Percentiles rank a stretch among this genome's conserved stretches.
These are phyloP conservation scores for Centropus unirufus DNA, from an alignment of 2,113 vertebrate species.

Conservation along the genomic window DNA sequence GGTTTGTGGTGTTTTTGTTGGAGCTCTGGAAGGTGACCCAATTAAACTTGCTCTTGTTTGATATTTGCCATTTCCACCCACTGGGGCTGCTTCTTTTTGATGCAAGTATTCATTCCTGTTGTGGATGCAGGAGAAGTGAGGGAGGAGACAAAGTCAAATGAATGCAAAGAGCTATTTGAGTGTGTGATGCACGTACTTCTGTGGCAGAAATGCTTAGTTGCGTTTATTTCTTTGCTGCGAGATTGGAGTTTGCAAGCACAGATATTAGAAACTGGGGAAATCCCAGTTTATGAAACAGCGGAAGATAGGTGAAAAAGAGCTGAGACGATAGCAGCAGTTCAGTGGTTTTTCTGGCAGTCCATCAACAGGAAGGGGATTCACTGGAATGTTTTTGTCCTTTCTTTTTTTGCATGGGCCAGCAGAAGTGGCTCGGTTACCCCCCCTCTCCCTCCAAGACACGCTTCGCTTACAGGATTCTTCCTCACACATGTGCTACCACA, in stretches of 20 bases:
- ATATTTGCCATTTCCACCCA: background rate
- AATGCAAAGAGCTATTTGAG: background rate
- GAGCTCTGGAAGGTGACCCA: background rate
- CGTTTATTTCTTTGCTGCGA: background rate
- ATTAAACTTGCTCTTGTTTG: background rate
- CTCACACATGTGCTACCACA: background rate
- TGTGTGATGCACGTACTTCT: background rate
- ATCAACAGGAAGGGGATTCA: background rate
- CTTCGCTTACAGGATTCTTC: background rate
- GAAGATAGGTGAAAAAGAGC: conserved; percentile 12
- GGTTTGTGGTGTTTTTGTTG: background rate
- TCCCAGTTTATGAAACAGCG: background rate
- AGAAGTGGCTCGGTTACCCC: background rate
- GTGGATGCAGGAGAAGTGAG: background rate
- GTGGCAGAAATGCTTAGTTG: background rate
- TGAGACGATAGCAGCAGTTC: background rate
- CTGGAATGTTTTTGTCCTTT: background rate
- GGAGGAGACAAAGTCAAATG: background rate
- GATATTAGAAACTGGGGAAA: background rate
- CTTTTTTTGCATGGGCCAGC: too few relatives aligned
- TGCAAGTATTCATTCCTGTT: background rate
- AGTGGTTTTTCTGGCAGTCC: background rate
- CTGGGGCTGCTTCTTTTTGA: background rate
- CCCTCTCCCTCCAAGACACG: accelerated
- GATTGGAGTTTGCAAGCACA: background rate